A percentile compares a stretch with the other conserved stretches of the same genome.
Evolutionary conservation across 2,113 vertebrate genomes (phyloP).

Genomic region (Melospiza georgiana): DNA sequence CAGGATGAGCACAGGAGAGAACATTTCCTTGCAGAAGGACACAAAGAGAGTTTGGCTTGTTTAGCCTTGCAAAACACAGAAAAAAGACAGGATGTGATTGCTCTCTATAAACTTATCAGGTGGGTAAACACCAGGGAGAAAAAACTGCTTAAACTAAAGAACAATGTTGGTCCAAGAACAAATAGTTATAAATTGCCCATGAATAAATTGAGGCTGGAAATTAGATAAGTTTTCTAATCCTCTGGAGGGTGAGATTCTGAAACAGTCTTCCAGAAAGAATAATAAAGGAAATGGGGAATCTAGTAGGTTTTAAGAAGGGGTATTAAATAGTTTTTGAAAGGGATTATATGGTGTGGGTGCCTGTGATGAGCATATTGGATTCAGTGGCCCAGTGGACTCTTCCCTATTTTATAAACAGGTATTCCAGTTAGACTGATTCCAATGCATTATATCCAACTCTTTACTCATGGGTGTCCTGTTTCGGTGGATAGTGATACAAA

Average conservation of each 20-base stretch:
- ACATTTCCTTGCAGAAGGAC: not conserved
- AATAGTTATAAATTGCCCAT: slow-evolving; percentile 54
- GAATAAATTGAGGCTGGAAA: slow-evolving; percentile 60
- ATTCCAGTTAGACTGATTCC: not conserved
- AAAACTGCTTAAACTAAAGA: slow-evolving; percentile 40
- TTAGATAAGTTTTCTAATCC: slow-evolving; percentile 50
- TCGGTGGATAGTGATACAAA: not conserved
- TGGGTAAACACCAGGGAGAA: slow-evolving; percentile 43
- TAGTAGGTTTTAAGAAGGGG: not conserved
- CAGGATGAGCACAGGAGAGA: not conserved
- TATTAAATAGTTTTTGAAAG: slow-evolving; percentile 19
- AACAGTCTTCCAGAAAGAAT: slow-evolving; percentile 8
- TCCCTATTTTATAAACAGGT: not conserved
- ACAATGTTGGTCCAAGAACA: slow-evolving; percentile 24
- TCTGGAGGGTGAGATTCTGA: slow-evolving; percentile 22
- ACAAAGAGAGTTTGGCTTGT: slow-evolving; percentile 17
- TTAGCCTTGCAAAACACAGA: slow-evolving; percentile 45
- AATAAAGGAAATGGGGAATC: slow-evolving; percentile 11
- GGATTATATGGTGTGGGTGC: not conserved
- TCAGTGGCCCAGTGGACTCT: slow-evolving; percentile 6
- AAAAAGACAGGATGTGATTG: not conserved
- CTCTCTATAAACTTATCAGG: slow-evolving; percentile 44
- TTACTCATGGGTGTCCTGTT: not conserved
- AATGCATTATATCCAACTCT: not conserved
- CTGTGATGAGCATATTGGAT: slow-evolving; percentile 18